Evolutionary conservation across 2,888 invertebrate genomes (phyloP).

Genomic region (Argyresthia albistria): DNA sequence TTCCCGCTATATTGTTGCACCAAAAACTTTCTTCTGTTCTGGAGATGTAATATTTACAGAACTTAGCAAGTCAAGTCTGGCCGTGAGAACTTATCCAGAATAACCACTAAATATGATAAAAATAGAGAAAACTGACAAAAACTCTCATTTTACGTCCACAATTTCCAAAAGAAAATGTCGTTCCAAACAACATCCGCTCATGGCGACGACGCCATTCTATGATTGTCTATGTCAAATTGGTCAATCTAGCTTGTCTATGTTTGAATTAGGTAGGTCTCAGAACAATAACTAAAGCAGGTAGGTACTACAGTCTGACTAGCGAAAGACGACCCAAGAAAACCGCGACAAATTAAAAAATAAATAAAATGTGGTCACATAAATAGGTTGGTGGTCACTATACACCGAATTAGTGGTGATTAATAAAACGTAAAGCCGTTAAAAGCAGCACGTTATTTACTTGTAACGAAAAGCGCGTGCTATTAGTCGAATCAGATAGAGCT

Average conservation of each 20-base stretch:
- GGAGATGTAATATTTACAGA: conserved; percentile 20
- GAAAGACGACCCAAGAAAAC: no score
- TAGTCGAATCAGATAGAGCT: no score
- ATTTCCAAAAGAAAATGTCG: conserved; percentile 57
- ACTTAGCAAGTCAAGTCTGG: background rate
- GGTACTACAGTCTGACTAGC: no score
- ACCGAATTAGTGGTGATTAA: no score
- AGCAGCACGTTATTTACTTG: no score
- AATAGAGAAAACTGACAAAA: conserved; percentile 10
- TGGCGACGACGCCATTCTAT: conserved; percentile 36
- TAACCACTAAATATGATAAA: conserved; percentile 12
- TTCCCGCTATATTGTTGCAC: conserved; percentile 60
- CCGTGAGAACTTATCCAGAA: conserved; percentile 2
- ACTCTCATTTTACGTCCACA: conserved; percentile 9
- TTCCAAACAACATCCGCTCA: conserved; percentile 57
- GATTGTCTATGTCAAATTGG: conserved; percentile 29
- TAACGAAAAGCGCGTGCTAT: no score
- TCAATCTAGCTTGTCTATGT: background rate
- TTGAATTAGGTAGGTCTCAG: no score
- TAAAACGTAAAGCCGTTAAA: no score
- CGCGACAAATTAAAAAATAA: no score
- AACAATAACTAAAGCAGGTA: no score
- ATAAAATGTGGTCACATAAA: no score
- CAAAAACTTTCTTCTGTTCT: conserved; percentile 21
- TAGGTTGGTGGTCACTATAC: no score